Evolutionary conservation across 1,140 invertebrate genomes (phyloP), one percentile per base, ranked within the genome.

Genomic region (Sitobion miscanthi): DNA sequence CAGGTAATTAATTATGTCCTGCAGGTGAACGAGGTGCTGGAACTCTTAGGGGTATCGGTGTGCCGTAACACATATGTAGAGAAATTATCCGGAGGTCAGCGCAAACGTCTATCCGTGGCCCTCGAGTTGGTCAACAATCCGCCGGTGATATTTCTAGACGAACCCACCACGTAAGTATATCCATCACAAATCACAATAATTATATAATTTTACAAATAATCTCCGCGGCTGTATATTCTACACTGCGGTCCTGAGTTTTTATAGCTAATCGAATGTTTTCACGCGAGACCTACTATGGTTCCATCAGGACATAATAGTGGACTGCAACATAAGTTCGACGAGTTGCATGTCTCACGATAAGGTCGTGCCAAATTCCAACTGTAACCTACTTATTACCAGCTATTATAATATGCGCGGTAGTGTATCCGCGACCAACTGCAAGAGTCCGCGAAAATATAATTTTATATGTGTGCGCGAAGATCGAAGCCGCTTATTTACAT

Each of bases 91-190:
- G 96, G 96, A 35, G 97, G 97, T n/a, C 96, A 97, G 94, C 95
- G 96, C 87, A 97, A 97, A 94, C 95, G 97, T 38, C 94, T 97
- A 47, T 96, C 96, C n/a, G 96, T 97, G 38, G 96, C 96, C n/a
- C 94, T 96, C 42, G 96, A 97, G 95, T 95, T 97, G 42, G 96
- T 97, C 93, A 96, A 96, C 94, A 97, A 97, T 94, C 97, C 97
- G 23, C 96, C 96, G 11, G 95, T 97, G 69, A 96, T 97, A 95
- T 97, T 97, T 94, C 96, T 97, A 94, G 96, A 97, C 95, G 96
- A 97, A 94, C 96, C 96, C 42, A 97, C 96, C 25, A 97, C 96
- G 96, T 96, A 93, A 95, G 94, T 94, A 14, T 38, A 69, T n/a
- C 25, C 25, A 69, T n/a, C 62, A 69, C 4, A 69, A 69, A 69